A percentile compares a stretch with the other conserved stretches of the same genome.
Conservation (phyloP, 30 jellyfish, hydroid and myxozoan genomes). For the Haliclystus octoradiatus region DNA sequence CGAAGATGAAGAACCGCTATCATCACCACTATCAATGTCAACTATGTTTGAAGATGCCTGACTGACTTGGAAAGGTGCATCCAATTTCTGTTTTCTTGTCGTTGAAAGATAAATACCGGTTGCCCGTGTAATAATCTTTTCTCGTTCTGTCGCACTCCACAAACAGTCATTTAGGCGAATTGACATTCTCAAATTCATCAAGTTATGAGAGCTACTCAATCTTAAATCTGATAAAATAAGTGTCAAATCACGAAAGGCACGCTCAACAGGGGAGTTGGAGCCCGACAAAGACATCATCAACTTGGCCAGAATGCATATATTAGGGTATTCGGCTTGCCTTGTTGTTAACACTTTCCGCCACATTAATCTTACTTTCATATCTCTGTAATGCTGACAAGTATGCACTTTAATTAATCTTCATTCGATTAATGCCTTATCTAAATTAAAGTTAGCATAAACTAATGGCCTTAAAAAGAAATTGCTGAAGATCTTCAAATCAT, state of each 20-base stretch:
- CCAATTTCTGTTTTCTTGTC: constrained; percentile 10
- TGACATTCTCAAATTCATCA: neutral
- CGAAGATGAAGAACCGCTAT: neutral
- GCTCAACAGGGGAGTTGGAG: constrained; percentile 40
- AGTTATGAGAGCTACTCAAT: constrained; percentile 7
- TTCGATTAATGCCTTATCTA: neutral
- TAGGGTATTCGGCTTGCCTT: constrained; percentile 22
- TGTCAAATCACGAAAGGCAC: constrained; percentile 35
- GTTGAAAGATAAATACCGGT: constrained; percentile 1
- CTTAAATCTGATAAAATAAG: constrained; percentile 34
- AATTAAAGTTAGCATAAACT: neutral
- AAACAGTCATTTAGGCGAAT: neutral
- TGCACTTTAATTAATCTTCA: neutral
- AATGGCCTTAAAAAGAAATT: neutral
- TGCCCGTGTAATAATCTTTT: constrained; percentile 1
- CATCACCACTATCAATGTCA: no score
- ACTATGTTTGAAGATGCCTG: constrained; percentile 2
- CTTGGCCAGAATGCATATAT: constrained; percentile 17
- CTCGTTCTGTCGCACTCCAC: constrained; percentile 4
- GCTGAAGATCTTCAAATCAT: neutral
- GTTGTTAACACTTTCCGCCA: constrained; percentile 18
- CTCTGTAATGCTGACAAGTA: neutral
- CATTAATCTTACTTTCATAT: neutral
- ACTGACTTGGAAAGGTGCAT: neutral
- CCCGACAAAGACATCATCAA: constrained; percentile 34